Evolutionary conservation across 2,888 invertebrate species (phyloP), one percentile per base, ranked within the genome.

Genomic region (Acronicta alni): DNA sequence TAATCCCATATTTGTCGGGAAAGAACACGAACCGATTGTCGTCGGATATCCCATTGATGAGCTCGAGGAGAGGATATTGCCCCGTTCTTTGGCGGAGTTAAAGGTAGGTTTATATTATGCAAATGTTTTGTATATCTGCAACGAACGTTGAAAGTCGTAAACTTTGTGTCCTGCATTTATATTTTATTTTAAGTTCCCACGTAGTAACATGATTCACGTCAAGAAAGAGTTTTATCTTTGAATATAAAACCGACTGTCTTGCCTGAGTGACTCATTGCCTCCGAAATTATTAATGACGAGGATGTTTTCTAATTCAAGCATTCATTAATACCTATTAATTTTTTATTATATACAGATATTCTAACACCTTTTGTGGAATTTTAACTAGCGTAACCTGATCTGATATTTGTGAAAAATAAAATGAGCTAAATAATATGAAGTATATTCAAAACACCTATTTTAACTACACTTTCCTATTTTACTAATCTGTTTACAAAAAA

Each of bases 11-110:
- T 95, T 95, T 68, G 65, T 84, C 23, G 86, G 83, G 2, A 88
- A 87, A 51, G 87, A 86, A 57, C 75, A 78, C 12, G 88, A 89
- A 64, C 89, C 92, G 2, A 80, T 95, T 42, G 81, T 80, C 0
- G 89, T 95, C 3, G 95, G 95, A 9, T 95, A 95, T 79, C 95
- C 95, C 1, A 68, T 81, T 35, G 67, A 82, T 18, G 88, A 91
- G 38, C 79, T 95, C 10, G 86, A 89, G 57, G 83, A 88, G 20
- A 79, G 81, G 44, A 77, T 95, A 52, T 77, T 89, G 39, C 95
- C 95, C 0, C 85, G 92, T 56, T 89, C 93, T 56, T 80, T 95
- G 53, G 85, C 81, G 1, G 88, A 92, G 76, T 80, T 95, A 70
- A 80, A 90, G 94, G 96, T 90, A 87, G 84, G 58, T 51, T 46